Percentiles rank a stretch among this genome's conserved stretches.
phyloP scores from a whole-genome alignment of 2,113 vertebrate genomes.

The Elachura formosa region DNA sequence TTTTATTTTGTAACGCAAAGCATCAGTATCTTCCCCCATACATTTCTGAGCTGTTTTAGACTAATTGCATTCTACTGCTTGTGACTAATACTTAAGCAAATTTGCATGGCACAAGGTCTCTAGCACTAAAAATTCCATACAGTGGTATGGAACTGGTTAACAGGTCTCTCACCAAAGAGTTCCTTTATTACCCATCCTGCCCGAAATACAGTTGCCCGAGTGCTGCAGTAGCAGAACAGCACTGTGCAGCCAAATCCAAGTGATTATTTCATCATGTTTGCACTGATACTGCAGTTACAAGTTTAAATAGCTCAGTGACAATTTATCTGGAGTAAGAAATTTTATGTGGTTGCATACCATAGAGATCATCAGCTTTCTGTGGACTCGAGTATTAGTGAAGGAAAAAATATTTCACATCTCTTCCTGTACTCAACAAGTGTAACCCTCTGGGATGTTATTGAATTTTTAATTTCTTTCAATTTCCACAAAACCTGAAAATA shows the following conservation, averaged over 20 bases:
- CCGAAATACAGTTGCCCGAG: neutral
- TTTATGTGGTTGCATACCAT: neutral
- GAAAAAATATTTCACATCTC: neutral
- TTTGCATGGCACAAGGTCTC: neutral
- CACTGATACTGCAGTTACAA: neutral
- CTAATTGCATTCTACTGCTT: neutral
- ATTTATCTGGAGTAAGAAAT: neutral
- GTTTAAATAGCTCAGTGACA: conserved; percentile 4
- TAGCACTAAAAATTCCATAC: neutral
- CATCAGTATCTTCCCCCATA: neutral
- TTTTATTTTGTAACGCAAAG: neutral
- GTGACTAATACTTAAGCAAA: neutral
- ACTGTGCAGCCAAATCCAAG: neutral
- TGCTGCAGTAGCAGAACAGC: neutral
- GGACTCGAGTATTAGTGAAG: neutral
- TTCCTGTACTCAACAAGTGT: neutral
- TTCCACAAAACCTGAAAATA: neutral
- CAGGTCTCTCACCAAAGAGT: neutral
- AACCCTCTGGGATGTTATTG: neutral
- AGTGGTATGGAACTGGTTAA: neutral
- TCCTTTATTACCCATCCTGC: neutral
- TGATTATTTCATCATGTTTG: neutral
- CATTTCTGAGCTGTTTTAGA: neutral
- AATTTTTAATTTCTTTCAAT: neutral
- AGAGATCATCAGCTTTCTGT: neutral